phyloP scores from a whole-genome alignment of 2,888 invertebrate species.

The Periphyllus acericola region DNA sequence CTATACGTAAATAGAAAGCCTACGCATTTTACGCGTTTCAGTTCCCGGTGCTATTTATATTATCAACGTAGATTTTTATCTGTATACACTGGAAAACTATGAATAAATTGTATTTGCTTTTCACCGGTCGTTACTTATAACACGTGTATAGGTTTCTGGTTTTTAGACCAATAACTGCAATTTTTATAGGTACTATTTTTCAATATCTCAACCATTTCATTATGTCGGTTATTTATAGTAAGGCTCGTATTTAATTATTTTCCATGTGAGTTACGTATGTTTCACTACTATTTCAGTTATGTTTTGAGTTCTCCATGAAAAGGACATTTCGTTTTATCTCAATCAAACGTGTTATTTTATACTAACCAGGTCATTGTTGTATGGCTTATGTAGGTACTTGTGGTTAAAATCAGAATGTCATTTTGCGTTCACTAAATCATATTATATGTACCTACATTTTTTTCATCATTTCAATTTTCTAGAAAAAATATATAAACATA shows the following conservation, averaged over 20 bases:
- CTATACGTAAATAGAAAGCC: neutral
- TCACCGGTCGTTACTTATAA: too few species aligned
- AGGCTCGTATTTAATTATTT: neutral
- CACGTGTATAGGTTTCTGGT: too few species aligned
- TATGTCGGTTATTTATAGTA: neutral
- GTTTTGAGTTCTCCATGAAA: neutral
- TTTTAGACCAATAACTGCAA: too few species aligned
- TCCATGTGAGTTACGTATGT: neutral
- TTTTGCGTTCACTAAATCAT: too few species aligned
- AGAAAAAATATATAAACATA: conserved; percentile 8
- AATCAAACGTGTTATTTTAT: conserved; percentile 4
- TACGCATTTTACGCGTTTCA: neutral
- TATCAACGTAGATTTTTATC: neutral
- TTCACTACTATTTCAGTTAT: neutral
- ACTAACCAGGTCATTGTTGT: conserved; percentile 9
- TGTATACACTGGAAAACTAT: too few species aligned
- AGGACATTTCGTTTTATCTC: conserved; percentile 1
- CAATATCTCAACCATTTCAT: neutral
- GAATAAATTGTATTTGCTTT: too few species aligned
- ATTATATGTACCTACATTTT: conserved; percentile 11
- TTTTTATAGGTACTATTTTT: neutral
- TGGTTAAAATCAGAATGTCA: neutral
- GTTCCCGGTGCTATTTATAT: too few species aligned
- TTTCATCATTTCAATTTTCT: conserved; percentile 5
- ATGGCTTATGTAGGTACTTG: neutral